Base-by-base conservation (phyloP, 2,113 vertebrate genomes). In the Meleagris gallopavo region DNA sequence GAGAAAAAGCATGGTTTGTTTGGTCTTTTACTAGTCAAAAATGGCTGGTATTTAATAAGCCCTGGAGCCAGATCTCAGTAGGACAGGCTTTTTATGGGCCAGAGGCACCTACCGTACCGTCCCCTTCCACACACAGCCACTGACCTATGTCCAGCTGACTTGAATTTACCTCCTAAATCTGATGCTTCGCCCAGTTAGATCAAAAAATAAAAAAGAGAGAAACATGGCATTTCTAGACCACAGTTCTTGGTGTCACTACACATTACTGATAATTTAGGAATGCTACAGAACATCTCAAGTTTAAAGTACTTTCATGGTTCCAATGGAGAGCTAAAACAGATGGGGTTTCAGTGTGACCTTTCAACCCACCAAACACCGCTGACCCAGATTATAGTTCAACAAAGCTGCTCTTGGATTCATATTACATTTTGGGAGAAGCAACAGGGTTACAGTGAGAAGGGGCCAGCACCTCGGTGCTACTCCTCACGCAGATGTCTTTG, bases 21-120 rank as follows among this genome's bases (percentile, higher is more conserved):
- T 98, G 97, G 98, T 97, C 97, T 98, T 96, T 96, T 94, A 93
- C 93, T 85, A 74, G 93, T 95, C 76, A 94, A 67, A 97, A 95
- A 92, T 82, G 95, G 93, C 93, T 94, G 95, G 95, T 84, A 82
- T 96, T 97, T 98, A 97, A 98, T 96, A 95, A 97, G 82, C 88
- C 97, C 94, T 17, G 97, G 98, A 97, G 98, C 97, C 97, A 97
- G 96, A 81, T 96, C 97, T 16, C 85, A 97, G 95, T 97, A 94
- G 94, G 89, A 94, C 83, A 70, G 86, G 83, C 46, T 90, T 95
- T 96, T 97, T 93, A 92, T 38, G 69, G 96, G 97, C 93, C 86
- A 72, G 74, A 65, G 97, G 96, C 94, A 77, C 70, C 81, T 66
- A 93, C 60, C 34, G 6, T 9, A 13, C 48, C 7, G 3, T 75